phyloP scores from a whole-genome alignment of 2,113 vertebrate genomes.

The Monarcha castaneiventris region DNA sequence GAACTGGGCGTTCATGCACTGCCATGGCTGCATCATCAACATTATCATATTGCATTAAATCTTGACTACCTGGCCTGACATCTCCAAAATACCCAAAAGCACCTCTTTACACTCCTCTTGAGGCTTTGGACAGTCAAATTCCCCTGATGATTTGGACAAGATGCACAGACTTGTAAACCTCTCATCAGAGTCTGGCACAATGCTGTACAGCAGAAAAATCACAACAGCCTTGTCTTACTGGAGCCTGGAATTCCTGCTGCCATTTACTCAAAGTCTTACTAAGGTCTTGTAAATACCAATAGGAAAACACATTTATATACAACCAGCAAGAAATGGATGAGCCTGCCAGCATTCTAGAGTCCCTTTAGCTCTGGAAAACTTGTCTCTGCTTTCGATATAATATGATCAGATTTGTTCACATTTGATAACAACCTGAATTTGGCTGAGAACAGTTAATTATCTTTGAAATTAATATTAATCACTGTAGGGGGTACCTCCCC shows the following conservation, averaged over 20 bases:
- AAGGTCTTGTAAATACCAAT: background rate
- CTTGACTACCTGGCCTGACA: background rate
- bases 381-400: background rate
- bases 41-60: background rate
- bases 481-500: background rate
- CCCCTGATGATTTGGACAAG: background rate
- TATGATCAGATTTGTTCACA: background rate
- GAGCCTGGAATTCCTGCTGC: background rate
- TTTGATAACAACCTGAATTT: conserved; percentile 27
- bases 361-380: background rate
- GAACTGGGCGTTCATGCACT: rapidly evolving
- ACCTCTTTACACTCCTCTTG: background rate
- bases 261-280: background rate
- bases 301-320: background rate
- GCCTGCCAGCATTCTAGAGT: background rate
- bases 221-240: background rate
- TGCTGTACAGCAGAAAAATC: background rate
- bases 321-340: background rate
- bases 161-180: background rate
- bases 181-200: background rate
- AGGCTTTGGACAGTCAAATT: background rate
- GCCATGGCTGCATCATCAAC: background rate
- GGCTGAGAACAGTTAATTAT: background rate
- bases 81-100: background rate
- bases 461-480: conserved; percentile 49